Base-by-base conservation (phyloP, 2,113 vertebrate species). In the Trichomycterus rosablanca region DNA sequence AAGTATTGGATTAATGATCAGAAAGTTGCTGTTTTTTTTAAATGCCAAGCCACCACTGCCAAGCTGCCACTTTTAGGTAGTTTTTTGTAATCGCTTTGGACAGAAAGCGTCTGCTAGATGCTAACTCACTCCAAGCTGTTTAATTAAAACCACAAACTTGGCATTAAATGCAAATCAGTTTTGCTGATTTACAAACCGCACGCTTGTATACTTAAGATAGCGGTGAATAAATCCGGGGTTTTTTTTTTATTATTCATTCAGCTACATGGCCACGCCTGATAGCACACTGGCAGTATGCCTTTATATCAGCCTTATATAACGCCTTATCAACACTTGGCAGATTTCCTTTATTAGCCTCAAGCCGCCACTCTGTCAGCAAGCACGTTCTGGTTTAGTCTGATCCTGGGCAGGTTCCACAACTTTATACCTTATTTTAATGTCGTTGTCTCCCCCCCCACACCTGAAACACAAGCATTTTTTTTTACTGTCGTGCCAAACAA, bases 281-380 rank as follows among this genome's bases (percentile, higher is more conserved):
- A 30, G 5, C 48, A 2, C 46, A 19, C 62, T 70, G 68, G 76
- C 74, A 75, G 53, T 22, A 18, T 16, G 53, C 74, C 72, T 63
- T 34, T 60, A 76, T 73, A 59, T 73, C 74, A 23, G 59, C 81
- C n/a, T 82, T 77, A 78, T 81, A 77, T 80, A 67, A 74, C 76
- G 69, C 71, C 69, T 59, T 64, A 75, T 63, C 11, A 63, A 77
- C 73, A 10, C 28, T 22, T 35, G 60, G 66, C 58, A 42, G 55
- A 56, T 72, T 73, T 28, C 22, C 7, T 30, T 7, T 7, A 3
- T 7, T 7, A 30, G 3, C 26, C 26, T 7, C 26, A 30, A 30
- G 3, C 16, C 61, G 14, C 14, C 15, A 20, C 7, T 2, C 8
- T 34, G 3, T 23, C 12, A 14, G 20, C 7, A 30, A 24, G 16